These are phyloP conservation scores for Tetanocera ferruginea DNA, from an alignment of 2,888 invertebrate species.

Conservation along the genomic window DNA sequence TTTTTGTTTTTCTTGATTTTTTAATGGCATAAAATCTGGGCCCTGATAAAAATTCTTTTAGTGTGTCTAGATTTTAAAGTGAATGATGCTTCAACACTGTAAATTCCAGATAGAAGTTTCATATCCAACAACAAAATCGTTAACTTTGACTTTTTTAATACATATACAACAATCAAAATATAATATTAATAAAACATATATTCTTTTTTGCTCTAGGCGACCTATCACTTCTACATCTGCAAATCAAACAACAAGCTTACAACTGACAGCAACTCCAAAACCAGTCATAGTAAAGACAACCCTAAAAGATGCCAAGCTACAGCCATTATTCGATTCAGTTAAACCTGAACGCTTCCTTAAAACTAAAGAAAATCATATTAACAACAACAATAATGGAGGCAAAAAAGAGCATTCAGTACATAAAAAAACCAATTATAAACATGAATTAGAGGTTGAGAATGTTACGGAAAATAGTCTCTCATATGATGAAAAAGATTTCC, in stretches of 20 bases:
- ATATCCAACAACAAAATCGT: no score
- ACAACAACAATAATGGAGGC: constrained; percentile 3
- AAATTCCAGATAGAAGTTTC: no score
- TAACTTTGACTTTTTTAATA: no score
- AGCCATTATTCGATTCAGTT: constrained; percentile 64
- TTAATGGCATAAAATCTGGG: no score
- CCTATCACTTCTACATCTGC: constrained; percentile 67
- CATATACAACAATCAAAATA: no score
- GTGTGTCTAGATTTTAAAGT: no score
- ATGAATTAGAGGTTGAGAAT: constrained; percentile 36
- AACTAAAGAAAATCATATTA: constrained; percentile 48
- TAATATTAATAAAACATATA: no score
- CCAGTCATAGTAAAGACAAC: constrained; percentile 62
- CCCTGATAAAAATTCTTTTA: no score
- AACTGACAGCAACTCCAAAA: constrained; percentile 61
- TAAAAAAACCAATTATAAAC: constrained; percentile 47
- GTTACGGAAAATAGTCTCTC: not conserved
- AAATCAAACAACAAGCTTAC: constrained; percentile 51
- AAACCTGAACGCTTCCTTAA: constrained; percentile 59
- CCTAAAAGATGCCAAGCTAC: constrained; percentile 53
- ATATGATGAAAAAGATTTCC: no score
- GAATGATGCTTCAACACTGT: no score
- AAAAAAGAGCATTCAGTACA: constrained; percentile 47
- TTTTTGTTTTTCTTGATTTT: no score
- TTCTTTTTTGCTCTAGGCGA: constrained; percentile 56